Evolutionary conservation across 2,113 vertebrate species (phyloP), one percentile per base, ranked within the genome.

Genomic region (Toxotes chatareus): DNA sequence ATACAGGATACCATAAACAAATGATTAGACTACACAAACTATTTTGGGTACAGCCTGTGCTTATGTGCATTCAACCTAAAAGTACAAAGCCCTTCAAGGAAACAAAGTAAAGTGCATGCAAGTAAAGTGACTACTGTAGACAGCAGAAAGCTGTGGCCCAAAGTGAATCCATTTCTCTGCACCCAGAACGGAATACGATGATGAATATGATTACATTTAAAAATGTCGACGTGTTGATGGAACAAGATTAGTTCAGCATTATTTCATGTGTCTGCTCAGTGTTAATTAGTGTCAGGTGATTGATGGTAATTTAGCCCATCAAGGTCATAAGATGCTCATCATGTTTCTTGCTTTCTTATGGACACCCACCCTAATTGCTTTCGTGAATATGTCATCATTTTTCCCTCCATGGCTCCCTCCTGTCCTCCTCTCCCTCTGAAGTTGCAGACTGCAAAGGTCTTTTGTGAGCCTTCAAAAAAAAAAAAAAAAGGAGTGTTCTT

Each of bases 1-100:
- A 89, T 90, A 71, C 74, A 73, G 76, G 68, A 80, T 44, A 70
- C 82, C 56, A 80, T 85, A 88, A 91, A 87, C 80, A 85, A 88
- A 77, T 75, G 49, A 83, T 88, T 70, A 77, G 42, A 76, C 47
- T 27, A 34, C 75, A 68, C 51, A 86, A 76, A 63, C 40, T 73
- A 9, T 44, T 73, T 73, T 47, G 55, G 65, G 40, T 82, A 62
- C 77, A 61, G 69, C 13, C 3, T 67, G 73, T 57, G 55, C 63
- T 72, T 42, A 42, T 73, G 23, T 87, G 62, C 46, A 63, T 57
- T 85, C 47, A 10, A 12, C 55, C 40, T 49, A 13, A 60, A 11
- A 47, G 0, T 31, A 32, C 32, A 23, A n/a, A 1, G 32, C 51
- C 76, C 17, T 73, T 61, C 17, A 61, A 75, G 32, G 36, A 59